Evolutionary conservation across 2,888 invertebrate species (phyloP), one percentile per base, ranked within the genome.

Genomic region (Epinotia brunnichana): DNA sequence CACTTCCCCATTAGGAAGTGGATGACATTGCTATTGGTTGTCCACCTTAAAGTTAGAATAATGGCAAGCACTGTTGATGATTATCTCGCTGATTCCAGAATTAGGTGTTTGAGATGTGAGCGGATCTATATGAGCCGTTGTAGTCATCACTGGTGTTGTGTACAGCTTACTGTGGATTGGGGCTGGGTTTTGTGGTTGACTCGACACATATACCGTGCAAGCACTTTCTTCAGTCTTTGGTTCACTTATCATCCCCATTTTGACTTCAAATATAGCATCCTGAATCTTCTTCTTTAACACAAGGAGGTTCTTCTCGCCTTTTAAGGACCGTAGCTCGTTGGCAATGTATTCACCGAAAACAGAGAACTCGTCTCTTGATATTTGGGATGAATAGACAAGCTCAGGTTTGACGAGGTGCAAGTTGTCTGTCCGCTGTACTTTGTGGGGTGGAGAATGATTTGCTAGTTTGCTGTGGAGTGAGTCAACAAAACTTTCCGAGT

Each of bases 331-430:
- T 77, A 95, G 85, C 80, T 95, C 95, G 79, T 95, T 95, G 1
- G 94, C 95, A 69, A 95, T 87, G 75, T 94, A 95, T 84, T 95
- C 95, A 9, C 95, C 95, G 67, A 94, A 95, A 0, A 94, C 94
- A 11, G 93, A 83, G 78, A 93, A 94, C 74, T 95, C 95, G 79
- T 95, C 95, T 74, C 94, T 87, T 51, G 76, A 81, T 74, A 76
- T 78, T 2, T 81, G 75, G 9, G 82, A 54, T 1, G 85, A 78
- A 60, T 83, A 86, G 1, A 78, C 67, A 61, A 81, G 56, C 63
- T 91, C 90, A 11, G 86, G 75, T 78, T 90, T 88, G 2, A 81
- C 77, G 15, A 82, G 75, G 24, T 81, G 81, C 2, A 80, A 66
- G 15, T 80, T 73, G 7, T 92, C 90, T 4, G 81, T 81, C 70